These are phyloP conservation scores for Syncerus caffer DNA, from an alignment of 2,797 vertebrate species.

Conservation along the genomic window DNA sequence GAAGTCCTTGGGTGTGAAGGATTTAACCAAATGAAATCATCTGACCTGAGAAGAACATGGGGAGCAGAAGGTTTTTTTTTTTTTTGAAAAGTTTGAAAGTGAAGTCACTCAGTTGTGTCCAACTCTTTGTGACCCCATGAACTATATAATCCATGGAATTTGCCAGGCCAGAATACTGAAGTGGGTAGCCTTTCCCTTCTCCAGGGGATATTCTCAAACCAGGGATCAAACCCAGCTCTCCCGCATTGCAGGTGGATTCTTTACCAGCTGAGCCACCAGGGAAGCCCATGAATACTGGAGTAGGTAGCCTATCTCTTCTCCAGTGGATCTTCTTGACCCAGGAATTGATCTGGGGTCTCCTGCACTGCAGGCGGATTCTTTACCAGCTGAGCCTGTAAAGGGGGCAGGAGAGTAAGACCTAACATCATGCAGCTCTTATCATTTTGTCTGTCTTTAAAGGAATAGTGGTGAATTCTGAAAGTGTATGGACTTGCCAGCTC, in stretches of 20 bases:
- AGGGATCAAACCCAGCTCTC: background rate
- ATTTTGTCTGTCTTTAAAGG: background rate
- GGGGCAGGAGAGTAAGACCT: background rate
- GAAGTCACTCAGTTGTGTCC: background rate
- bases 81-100: background rate
- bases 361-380: background rate
- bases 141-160: background rate
- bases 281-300: background rate
- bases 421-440: background rate
- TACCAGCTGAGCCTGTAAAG: background rate
- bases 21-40: background rate
- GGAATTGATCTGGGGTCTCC: background rate
- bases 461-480: slow-evolving; percentile 56
- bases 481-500: slow-evolving; percentile 69
- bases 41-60: background rate
- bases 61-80: background rate
- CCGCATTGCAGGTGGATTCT: background rate
- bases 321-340: background rate
- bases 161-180: background rate
- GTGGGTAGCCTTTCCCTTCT: background rate
- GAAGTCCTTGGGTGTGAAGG: background rate
- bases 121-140: background rate
- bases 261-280: background rate
- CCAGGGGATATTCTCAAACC: background rate
- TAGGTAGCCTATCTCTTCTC: background rate